phyloP scores from a whole-genome alignment of 2,888 invertebrate genomes.

The Tetranychus truncatus region DNA sequence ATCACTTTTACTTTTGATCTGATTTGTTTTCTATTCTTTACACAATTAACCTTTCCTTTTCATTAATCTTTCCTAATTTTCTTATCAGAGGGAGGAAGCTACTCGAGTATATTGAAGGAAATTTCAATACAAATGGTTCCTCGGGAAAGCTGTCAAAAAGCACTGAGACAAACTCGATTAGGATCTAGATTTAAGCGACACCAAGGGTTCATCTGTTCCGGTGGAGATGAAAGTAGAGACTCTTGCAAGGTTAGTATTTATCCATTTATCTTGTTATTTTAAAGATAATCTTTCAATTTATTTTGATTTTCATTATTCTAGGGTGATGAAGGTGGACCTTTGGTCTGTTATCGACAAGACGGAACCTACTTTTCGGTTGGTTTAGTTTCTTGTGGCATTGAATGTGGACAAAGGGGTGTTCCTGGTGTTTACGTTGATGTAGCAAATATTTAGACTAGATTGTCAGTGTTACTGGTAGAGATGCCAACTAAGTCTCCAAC shows the following conservation, averaged over 20 bases:
- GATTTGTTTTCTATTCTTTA: neutral
- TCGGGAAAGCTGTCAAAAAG: conserved; percentile 45
- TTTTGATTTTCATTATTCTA: conserved; percentile 21
- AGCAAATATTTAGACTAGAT: conserved; percentile 28
- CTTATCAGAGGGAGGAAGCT: conserved; percentile 25
- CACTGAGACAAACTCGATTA: conserved; percentile 41
- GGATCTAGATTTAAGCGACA: conserved; percentile 38
- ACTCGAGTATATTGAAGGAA: conserved; percentile 27
- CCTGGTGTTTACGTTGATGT: conserved; percentile 33
- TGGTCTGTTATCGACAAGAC: conserved; percentile 29
- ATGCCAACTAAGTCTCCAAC: neutral
- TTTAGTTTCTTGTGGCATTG: conserved; percentile 32
- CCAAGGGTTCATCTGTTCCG: conserved; percentile 50
- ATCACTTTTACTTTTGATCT: neutral
- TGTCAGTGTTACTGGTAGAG: conserved; percentile 19
- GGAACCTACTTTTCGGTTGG: conserved; percentile 28
- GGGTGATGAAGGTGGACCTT: conserved; percentile 33
- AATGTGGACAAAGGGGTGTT: conserved; percentile 31
- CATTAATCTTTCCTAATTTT: too few species aligned
- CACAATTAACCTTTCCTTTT: neutral
- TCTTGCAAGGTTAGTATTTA: conserved; percentile 49
- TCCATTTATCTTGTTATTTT: neutral
- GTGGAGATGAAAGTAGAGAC: conserved; percentile 42
- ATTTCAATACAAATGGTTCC: conserved; percentile 44
- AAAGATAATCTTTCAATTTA: neutral